Evolutionary conservation across 2,113 vertebrate genomes (phyloP), one percentile per base, ranked within the genome.

Genomic region (Bothrops jararaca): DNA sequence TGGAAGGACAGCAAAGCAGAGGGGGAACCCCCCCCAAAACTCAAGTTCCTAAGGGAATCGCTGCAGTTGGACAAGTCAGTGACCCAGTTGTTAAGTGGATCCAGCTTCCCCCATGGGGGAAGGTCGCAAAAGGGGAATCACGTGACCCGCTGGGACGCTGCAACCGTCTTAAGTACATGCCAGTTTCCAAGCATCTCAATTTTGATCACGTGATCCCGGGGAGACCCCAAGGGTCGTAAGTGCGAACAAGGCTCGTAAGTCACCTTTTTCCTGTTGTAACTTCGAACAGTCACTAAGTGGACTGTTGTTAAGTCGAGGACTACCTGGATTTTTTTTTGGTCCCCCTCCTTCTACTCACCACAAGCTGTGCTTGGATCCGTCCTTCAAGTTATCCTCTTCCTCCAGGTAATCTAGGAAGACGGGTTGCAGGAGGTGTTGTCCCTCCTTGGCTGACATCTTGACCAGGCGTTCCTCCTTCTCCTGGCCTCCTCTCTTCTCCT

Each of bases 201-300:
- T 34, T 5, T 2, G 64, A 74, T 74, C n/a, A 34, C 1, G 29
- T n/a, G 64, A 64, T 4, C 4, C 0, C 13, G 3, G 9, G 3
- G 26, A 69, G 13, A 3, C 29, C 4, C 26, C 26, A n/a, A 5
- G 0, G 10, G 3, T 4, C 3, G 1, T n/a, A 29, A 7, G 64
- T 18, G 5, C 6, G 13, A 34, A 34, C 18, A 34, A 15, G 4
- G 5, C n/a, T 18, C 5, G 2, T 1, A 15, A n/a, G 29, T n/a
- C 29, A 6, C 29, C 4, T 74, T 13, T 74, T 74, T 74, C 29
- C 64, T 5, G 11, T 74, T 6, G 5, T 18, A 74, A 74, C 4
- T 18, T 34, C 29, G 4, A 1, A 0, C 13, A 0, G 6, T 2
- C 12, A 7, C 69, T 18, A 15, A 18, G 2, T 7, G n/a, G 34